phyloP scores from a whole-genome alignment of 2,797 vertebrate genomes.

The Euthynnus affinis region DNA sequence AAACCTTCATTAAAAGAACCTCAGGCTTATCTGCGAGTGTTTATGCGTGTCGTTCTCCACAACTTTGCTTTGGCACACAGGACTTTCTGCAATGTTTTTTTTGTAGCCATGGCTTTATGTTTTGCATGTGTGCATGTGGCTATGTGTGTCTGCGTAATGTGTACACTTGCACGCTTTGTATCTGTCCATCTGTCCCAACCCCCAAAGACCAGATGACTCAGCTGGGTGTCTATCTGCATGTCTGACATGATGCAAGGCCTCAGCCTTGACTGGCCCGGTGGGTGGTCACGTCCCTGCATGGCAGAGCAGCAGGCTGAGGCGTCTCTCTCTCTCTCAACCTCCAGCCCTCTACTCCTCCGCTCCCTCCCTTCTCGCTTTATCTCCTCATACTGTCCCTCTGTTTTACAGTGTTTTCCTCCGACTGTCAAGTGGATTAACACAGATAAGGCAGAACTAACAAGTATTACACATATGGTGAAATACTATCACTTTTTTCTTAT shows the following conservation, averaged over 20 bases:
- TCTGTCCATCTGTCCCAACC: constrained; percentile 64
- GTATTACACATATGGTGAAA: constrained; percentile 36
- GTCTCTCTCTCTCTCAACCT: constrained; percentile 40
- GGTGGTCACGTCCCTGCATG: constrained; percentile 60
- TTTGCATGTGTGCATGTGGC: neutral
- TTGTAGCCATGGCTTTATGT: constrained; percentile 19
- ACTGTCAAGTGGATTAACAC: constrained; percentile 49
- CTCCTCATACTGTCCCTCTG: constrained; percentile 33
- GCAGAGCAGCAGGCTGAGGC: constrained; percentile 65
- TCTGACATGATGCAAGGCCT: constrained; percentile 69
- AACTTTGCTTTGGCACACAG: neutral
- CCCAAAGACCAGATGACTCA: constrained; percentile 67
- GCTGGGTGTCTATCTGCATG: constrained; percentile 65
- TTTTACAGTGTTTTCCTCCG: constrained; percentile 39
- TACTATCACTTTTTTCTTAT: constrained; percentile 10
- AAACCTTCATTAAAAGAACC: constrained; percentile 8
- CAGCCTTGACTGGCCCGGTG: constrained; percentile 65
- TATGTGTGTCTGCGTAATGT: neutral
- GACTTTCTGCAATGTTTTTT: constrained; percentile 38
- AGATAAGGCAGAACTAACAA: constrained; percentile 35
- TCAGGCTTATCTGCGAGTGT: neutral
- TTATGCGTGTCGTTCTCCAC: neutral
- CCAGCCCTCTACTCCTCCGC: constrained; percentile 21
- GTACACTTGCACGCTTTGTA: constrained; percentile 48
- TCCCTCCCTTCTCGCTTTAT: constrained; percentile 26